phyloP scores from a whole-genome alignment of 2,113 vertebrate species.

The Seriola quinqueradiata region DNA sequence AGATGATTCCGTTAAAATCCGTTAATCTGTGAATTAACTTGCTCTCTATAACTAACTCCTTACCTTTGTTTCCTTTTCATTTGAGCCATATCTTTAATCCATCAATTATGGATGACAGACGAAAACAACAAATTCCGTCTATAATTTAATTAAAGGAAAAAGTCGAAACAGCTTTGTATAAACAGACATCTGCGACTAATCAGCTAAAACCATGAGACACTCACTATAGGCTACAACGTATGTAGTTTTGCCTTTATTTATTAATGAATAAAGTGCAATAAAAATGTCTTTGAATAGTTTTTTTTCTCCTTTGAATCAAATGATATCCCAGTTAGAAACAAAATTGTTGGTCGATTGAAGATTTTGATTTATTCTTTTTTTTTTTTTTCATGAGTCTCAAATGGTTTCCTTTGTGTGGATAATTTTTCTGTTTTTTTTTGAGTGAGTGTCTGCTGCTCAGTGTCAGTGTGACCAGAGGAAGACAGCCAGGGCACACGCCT shows the following conservation, averaged over 20 bases:
- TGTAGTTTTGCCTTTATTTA: background rate
- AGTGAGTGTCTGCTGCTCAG: background rate
- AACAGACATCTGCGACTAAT: background rate
- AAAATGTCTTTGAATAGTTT: background rate
- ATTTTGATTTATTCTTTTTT: background rate
- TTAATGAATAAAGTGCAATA: background rate
- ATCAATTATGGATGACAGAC: background rate
- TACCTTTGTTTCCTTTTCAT: background rate
- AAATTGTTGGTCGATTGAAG: background rate
- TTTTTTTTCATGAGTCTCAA: background rate
- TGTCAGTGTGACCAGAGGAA: background rate
- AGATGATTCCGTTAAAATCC: background rate
- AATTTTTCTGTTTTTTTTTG: background rate
- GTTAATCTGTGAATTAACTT: background rate
- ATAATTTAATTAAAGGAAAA: conserved; percentile 46
- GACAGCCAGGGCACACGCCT: background rate
- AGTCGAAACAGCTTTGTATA: background rate
- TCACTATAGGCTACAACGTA: background rate
- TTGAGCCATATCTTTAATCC: background rate
- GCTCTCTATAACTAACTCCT: background rate
- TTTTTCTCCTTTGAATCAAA: background rate
- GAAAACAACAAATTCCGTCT: conserved; percentile 38
- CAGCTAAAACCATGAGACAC: background rate
- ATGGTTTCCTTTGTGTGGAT: background rate
- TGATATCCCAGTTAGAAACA: background rate